phyloP scores from a whole-genome alignment of 2,797 vertebrate genomes.

The Chaetophractus vellerosus region DNA sequence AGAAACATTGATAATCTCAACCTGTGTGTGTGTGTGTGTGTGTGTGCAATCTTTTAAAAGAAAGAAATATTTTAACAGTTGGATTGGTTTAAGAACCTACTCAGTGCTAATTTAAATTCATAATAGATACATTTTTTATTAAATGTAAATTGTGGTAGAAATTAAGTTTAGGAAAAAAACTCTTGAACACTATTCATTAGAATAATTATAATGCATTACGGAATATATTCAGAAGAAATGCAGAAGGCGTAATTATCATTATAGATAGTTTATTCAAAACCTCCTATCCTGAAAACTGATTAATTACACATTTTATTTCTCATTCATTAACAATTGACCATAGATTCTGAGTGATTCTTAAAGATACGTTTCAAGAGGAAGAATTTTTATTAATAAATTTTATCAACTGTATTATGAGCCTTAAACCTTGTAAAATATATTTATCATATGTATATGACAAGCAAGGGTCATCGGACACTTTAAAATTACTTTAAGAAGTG shows the following conservation, averaged over 20 bases:
- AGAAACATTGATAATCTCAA: background rate
- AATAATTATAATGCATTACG: constrained; percentile 37
- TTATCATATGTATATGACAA: background rate
- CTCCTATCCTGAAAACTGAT: constrained; percentile 14
- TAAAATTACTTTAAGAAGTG: background rate
- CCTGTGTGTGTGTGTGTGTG: background rate
- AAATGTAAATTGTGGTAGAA: constrained; percentile 64
- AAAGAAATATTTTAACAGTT: constrained; percentile 21
- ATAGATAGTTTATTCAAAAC: background rate
- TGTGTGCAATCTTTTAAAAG: background rate
- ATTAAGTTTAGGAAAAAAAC: constrained; percentile 21
- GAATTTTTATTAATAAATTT: background rate
- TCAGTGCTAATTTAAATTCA: constrained; percentile 50
- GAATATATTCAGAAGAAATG: constrained; percentile 37
- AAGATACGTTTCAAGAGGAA: background rate
- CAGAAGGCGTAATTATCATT: constrained; percentile 32
- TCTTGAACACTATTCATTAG: constrained; percentile 56
- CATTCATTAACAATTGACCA: constrained; percentile 39
- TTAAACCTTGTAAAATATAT: background rate
- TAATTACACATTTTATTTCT: constrained; percentile 45
- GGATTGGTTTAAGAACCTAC: background rate
- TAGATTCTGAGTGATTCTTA: background rate
- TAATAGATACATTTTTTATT: constrained; percentile 21
- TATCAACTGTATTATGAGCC: background rate
- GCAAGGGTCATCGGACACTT: background rate